Base-by-base conservation (phyloP, 2,888 invertebrate genomes). In the Fabriciana adippe region DNA sequence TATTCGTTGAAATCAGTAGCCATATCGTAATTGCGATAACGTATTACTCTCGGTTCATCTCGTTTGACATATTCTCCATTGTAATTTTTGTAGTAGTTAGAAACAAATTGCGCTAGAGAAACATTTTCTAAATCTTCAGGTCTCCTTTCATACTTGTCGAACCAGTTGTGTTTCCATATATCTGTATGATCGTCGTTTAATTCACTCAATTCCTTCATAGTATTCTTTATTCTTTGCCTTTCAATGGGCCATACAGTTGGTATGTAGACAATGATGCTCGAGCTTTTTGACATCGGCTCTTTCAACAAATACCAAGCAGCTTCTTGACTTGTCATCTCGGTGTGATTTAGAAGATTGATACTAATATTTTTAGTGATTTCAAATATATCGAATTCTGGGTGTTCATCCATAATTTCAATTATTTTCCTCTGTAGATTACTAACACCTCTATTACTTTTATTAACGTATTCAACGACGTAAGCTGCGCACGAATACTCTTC, bases 401-500 rank as follows among this genome's bases (percentile, higher is more conserved):
- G 54, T 68, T 79, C 78, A 16, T 80, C 69, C 73, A 77, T 75
- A 26, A 74, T 72, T 69, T 81, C 67, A 62, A 81, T 77, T 55
- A 87, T 79, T 74, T 80, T 18, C 18, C 79, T 60, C 74, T 81
- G 80, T 66, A 88, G 75, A 74, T 85, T 70, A 67, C 83, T 82
- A n/a, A 83, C 65, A 4, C 84, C 80, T 77, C 80, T 71, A 66
- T 81, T 76, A 0, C 78, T 72, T 76, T 88, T 87, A 70, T 86
- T 86, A 0, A 85, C 77, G 70, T 83, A 87, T 67, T 87, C 83
- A 6, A 79, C 82, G 3, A 89, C 80, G 67, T 85, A 86, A 6
- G 76, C 69, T 2, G 86, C 86, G 73, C 88, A 88, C 11, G 82
- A 78, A 75, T 85, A 84, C 73, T 86, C 85, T 3, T 88, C 87